Conservation (phyloP, 2,797 vertebrate species). For the Acipenser oxyrinchus region DNA sequence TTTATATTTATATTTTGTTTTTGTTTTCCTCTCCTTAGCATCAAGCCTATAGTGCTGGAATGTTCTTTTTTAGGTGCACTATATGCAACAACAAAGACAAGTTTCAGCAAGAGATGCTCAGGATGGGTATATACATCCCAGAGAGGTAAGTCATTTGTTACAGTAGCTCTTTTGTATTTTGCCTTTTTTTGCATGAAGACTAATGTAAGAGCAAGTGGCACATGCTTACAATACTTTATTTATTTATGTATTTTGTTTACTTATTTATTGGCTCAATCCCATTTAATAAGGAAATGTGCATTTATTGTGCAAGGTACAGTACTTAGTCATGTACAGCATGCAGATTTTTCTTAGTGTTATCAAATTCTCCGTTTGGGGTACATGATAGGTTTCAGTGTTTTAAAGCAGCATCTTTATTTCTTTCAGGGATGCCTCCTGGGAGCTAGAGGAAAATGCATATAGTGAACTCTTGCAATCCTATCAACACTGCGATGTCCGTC, state of each 20-base stretch:
- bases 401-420: slow-evolving; percentile 12
- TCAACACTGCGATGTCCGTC: slow-evolving; percentile 66
- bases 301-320: too few relatives aligned
- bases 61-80: slow-evolving; percentile 93
- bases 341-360: too few relatives aligned
- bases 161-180: neutral
- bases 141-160: slow-evolving; percentile 68
- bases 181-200: neutral
- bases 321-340: too few relatives aligned
- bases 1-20: neutral
- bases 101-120: slow-evolving; percentile 91
- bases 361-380: slow-evolving; percentile 11
- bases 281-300: too few relatives aligned
- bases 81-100: slow-evolving; percentile 85
- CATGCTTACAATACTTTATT: neutral
- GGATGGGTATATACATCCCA: slow-evolving; percentile 90
- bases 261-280: too few relatives aligned
- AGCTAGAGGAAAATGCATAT: slow-evolving; percentile 88
- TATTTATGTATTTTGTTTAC: neutral
- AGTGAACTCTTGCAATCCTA: slow-evolving; percentile 81
- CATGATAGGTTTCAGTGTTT: slow-evolving; percentile 5
- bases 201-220: too few relatives aligned
- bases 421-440: slow-evolving; percentile 92
- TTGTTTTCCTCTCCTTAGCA: slow-evolving; percentile 44
- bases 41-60: slow-evolving; percentile 85